Conservation (phyloP, 1,140 invertebrate species). For the Drosophila grimshawi region DNA sequence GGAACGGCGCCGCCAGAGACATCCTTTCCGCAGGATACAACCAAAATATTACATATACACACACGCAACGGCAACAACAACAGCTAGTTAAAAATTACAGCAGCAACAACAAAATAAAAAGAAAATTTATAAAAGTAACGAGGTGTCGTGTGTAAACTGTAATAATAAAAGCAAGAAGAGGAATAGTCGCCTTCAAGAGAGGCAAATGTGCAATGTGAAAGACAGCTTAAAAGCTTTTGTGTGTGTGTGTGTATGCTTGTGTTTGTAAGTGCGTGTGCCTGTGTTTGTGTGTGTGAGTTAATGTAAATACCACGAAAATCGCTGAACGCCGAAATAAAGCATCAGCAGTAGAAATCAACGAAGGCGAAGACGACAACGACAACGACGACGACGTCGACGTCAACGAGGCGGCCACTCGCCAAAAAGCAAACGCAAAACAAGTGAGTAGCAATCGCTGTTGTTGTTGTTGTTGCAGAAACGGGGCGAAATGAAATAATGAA, state of each 20-base stretch:
- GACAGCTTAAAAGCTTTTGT: conserved; percentile 46
- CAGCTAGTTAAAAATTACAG: conserved; percentile 3
- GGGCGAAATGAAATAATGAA: conserved; percentile 74
- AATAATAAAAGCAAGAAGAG: conserved; percentile 1
- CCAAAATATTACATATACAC: conserved; percentile 72
- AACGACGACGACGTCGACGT: conserved; percentile 22
- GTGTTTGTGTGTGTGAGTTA: conserved; percentile 47
- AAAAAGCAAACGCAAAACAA: conserved; percentile 45
- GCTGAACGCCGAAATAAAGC: conserved; percentile 65
- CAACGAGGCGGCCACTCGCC: conserved; percentile 49
- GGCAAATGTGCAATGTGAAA: conserved; percentile 73
- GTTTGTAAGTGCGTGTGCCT: conserved; percentile 37
- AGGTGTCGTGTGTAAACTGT: conserved; percentile 20
- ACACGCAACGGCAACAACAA: conserved; percentile 38
- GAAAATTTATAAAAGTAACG: conserved; percentile 24
- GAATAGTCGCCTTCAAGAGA: conserved; percentile 26
- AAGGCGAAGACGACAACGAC: conserved; percentile 50
- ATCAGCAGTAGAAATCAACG: conserved; percentile 64
- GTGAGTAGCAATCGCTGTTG: conserved; percentile 48
- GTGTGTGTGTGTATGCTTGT: conserved; percentile 33
- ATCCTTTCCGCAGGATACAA: conserved; percentile 77
- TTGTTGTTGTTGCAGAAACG: conserved; percentile 52
- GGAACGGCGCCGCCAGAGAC: conserved; percentile 60
- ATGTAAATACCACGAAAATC: conserved; percentile 79
- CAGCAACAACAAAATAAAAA: conserved; percentile 44